Evolutionary conservation across 2,888 invertebrate species (phyloP).

Genomic region (Carterocephalus palaemon): DNA sequence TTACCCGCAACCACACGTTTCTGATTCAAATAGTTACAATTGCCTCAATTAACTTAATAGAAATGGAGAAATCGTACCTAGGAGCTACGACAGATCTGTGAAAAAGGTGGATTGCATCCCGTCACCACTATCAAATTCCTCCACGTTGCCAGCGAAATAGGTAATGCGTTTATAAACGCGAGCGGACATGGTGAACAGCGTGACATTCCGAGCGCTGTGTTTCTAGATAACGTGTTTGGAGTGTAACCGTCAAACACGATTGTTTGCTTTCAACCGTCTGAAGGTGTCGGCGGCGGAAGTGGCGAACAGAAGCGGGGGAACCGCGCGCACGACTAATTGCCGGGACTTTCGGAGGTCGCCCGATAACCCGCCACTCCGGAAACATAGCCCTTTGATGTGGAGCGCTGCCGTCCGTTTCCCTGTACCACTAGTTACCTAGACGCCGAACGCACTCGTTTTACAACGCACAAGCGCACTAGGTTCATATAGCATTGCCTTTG

Average conservation of each 20-base stretch:
- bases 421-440: constrained; percentile 23
- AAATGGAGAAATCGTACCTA: too few relatives aligned
- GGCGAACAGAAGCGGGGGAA: constrained; percentile 47
- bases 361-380: constrained; percentile 74
- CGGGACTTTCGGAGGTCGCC: constrained; percentile 73
- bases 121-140: constrained; percentile 6
- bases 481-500: too few relatives aligned
- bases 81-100: too few relatives aligned
- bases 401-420: constrained; percentile 59
- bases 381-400: constrained; percentile 72
- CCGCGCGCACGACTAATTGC: constrained; percentile 56
- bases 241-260: constrained; percentile 30
- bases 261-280: constrained; percentile 37
- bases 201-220: constrained; percentile 18
- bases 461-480: neutral
- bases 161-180: neutral
- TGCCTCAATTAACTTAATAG: too few relatives aligned
- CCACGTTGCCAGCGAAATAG: constrained; percentile 5
- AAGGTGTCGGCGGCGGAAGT: constrained; percentile 43
- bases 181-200: constrained; percentile 3
- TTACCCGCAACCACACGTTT: too few relatives aligned
- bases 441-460: neutral
- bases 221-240: constrained; percentile 29
- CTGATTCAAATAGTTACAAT: too few relatives aligned
- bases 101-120: too few relatives aligned